A percentile compares a stretch with the other conserved stretches of the same genome.
Conservation (phyloP, 2,113 vertebrate genomes). For the Platanista minor region DNA sequence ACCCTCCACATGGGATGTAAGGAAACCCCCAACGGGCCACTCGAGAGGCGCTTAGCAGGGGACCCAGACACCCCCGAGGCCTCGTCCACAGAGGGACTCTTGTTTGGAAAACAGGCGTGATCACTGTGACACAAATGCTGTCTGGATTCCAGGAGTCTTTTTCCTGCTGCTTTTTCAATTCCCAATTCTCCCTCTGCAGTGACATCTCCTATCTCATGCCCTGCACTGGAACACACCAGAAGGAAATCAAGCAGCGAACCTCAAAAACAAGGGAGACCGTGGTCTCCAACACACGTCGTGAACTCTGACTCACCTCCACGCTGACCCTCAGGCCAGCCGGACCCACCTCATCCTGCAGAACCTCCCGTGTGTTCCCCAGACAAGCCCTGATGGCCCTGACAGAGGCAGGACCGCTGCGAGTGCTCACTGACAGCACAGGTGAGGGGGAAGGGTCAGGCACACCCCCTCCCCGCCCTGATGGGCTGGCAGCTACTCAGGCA, state of each 20-base stretch:
- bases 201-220: not conserved
- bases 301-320: not conserved
- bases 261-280: not conserved
- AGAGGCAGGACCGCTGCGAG: not conserved
- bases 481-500: not conserved
- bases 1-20: conserved; percentile 54
- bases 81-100: conserved; percentile 53
- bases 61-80: not conserved
- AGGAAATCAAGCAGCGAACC: not conserved
- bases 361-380: not conserved
- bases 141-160: conserved; percentile 34
- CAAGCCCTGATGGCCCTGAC: fast-evolving
- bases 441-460: not conserved
- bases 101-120: conserved; percentile 47
- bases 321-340: not conserved
- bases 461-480: fast-evolving
- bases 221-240: not conserved
- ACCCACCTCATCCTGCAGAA: not conserved
- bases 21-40: not conserved
- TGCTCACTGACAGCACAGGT: not conserved
- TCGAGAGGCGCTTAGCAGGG: not conserved
- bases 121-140: conserved; percentile 46
- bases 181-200: not conserved
- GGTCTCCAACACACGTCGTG: not conserved
- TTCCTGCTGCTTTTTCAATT: not conserved